phyloP scores from a whole-genome alignment of 1,140 invertebrate species.

The Nephila pilipes region DNA sequence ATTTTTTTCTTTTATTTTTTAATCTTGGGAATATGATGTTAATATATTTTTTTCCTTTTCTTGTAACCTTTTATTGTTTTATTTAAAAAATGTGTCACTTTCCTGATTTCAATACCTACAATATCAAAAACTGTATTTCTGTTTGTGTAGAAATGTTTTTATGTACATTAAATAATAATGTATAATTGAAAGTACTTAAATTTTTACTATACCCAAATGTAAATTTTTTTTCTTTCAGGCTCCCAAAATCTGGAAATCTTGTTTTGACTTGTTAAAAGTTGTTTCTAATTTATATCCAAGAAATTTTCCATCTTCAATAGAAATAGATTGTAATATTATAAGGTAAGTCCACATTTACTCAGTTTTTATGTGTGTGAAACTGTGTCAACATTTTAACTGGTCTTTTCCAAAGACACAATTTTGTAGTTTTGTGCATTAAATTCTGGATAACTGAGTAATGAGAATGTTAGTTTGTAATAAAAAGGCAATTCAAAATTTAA shows the following conservation, averaged over 20 bases:
- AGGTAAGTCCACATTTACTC: conserved; percentile 15
- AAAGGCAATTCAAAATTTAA: too few species aligned
- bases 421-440: too few species aligned
- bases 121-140: too few species aligned
- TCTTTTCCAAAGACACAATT: too few species aligned
- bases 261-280: conserved; percentile 66
- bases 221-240: conserved; percentile 55
- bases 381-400: too few species aligned
- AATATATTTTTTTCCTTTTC: neutral
- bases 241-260: conserved; percentile 73
- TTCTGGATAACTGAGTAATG: too few species aligned
- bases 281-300: conserved; percentile 70
- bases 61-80: neutral
- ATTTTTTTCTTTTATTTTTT: neutral
- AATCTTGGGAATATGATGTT: neutral
- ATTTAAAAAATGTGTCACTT: neutral
- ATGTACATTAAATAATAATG: too few species aligned
- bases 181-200: too few species aligned
- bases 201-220: too few species aligned
- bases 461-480: too few species aligned
- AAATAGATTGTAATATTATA: conserved; percentile 70
- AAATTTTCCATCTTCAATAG: conserved; percentile 69
- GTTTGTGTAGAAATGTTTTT: too few species aligned
- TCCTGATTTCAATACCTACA: neutral
- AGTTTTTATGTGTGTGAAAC: too few species aligned